Base-by-base conservation (phyloP, 2,888 invertebrate genomes). In the Digitonthophagus gazella region DNA sequence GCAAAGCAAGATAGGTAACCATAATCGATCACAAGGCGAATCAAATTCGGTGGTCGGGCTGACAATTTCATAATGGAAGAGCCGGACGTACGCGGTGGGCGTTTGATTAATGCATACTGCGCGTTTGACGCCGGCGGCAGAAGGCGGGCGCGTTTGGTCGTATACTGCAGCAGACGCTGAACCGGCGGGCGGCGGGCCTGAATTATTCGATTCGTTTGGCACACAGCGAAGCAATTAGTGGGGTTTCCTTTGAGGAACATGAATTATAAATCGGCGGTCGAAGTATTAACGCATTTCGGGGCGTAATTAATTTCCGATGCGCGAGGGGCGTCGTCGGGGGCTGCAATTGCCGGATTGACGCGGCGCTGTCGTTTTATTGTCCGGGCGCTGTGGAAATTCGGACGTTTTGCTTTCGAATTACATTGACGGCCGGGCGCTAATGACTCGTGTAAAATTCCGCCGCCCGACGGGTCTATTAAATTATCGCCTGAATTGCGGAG, bases 281-380 rank as follows among this genome's bases (percentile, higher is more conserved):
- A 15, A 54, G 58, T 44, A 58, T 58, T 44, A 16, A 55, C 67
- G 63, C 63, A 67, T 67, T 67, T 67, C 15, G 67, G 44, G 18
- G 56, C 63, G 63, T 67, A 67, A 67, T 67, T 67, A 67, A 67
- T 67, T 67, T 64, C 64, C 67, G 64, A 67, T 67, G 67, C 61
- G 18, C 15, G 19, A 61, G 19, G 18, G 18, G 61, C 18, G 16
- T 61, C n/a, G 18, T n/a, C n/a, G 6, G 14, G 19, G 61, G 58
- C 16, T 6, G 61, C 19, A 57, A 16, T 61, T 61, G 61, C 19
- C 5, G 61, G n/a, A n/a, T 18, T 61, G 18, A 61, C 61, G 61
- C 61, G 61, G 19, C n/a, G 61, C 20, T 61, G 19, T 61, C 18
- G 61, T 19, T 61, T 61, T 61, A 61, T 61, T 18, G 61, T 61